Conservation (phyloP, 2,113 vertebrate genomes). For the Cottus gobio region DNA sequence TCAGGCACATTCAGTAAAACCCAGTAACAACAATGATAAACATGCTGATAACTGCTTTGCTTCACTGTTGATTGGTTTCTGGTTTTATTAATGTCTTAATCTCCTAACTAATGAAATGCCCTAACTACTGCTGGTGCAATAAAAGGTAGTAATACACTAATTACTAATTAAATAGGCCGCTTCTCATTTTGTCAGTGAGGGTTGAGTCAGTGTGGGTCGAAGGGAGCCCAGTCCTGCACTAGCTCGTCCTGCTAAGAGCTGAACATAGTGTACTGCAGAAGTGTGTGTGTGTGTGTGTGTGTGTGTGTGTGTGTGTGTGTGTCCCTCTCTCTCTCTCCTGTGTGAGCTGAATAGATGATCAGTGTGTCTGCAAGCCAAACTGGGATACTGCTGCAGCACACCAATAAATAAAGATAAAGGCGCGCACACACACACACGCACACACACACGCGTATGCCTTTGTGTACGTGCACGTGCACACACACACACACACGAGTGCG, state of each 20-base stretch:
- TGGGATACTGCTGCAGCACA: slow-evolving; percentile 60
- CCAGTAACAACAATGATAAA: slow-evolving; percentile 48
- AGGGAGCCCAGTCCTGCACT: slow-evolving; percentile 25
- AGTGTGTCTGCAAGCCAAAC: slow-evolving; percentile 62
- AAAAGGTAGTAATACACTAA: slow-evolving; percentile 63
- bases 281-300: slow-evolving; percentile 25
- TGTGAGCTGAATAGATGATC: slow-evolving; percentile 75
- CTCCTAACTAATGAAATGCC: slow-evolving; percentile 72
- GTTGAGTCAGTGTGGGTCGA: slow-evolving; percentile 23
- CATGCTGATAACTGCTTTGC: slow-evolving; percentile 44
- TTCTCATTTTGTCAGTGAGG: slow-evolving; percentile 55
- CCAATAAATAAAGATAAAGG: slow-evolving; percentile 47
- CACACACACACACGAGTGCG: slow-evolving; percentile 8
- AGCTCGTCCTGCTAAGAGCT: slow-evolving; percentile 58
- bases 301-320: background rate
- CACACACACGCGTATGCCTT: background rate
- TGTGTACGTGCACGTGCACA: no score
- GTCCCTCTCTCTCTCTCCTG: background rate
- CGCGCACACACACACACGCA: slow-evolving; percentile 19
- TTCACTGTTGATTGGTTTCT: slow-evolving; percentile 64
- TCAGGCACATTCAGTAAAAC: slow-evolving; percentile 26
- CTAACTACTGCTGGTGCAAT: slow-evolving; percentile 59
- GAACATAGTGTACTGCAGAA: slow-evolving; percentile 53
- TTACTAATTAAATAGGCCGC: slow-evolving; percentile 71
- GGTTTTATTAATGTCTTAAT: slow-evolving; percentile 72